Percentiles rank a stretch among this genome's conserved stretches.
Evolutionary conservation across 2,113 vertebrate species (phyloP).

Genomic region (Himantopus leucocephalus): DNA sequence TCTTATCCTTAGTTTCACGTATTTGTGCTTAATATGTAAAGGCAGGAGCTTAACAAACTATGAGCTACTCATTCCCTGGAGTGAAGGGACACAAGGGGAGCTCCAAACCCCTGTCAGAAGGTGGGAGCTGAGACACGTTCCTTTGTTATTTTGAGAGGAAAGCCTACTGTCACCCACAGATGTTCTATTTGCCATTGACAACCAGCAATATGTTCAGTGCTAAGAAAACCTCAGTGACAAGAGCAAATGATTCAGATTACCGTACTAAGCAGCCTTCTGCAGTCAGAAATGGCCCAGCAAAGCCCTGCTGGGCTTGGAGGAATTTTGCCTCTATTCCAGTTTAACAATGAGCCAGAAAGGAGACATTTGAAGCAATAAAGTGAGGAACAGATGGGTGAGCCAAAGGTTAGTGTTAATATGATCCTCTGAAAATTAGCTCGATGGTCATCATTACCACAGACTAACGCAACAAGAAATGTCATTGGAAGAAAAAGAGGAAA

Average conservation of each 20-base stretch:
- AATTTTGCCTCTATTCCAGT: neutral
- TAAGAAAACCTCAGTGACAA: neutral
- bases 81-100: neutral
- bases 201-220: neutral
- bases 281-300: neutral
- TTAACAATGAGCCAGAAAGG: constrained; percentile 27
- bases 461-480: neutral
- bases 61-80: neutral
- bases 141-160: neutral
- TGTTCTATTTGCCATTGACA: neutral
- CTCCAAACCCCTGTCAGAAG: neutral
- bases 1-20: neutral
- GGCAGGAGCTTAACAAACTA: neutral
- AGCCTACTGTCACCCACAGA: neutral
- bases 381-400: constrained; percentile 42
- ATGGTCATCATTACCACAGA: constrained; percentile 17
- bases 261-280: neutral
- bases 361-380: constrained; percentile 39
- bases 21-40: neutral
- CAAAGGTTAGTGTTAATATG: constrained; percentile 52
- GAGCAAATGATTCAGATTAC: neutral
- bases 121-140: neutral
- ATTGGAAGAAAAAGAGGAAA: neutral
- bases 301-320: neutral
- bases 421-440: constrained; percentile 37